Percentiles rank a stretch among this genome's conserved stretches.
Evolutionary conservation across 2,797 vertebrate genomes (phyloP).

Genomic region (Mormyrus hasselquistii): DNA sequence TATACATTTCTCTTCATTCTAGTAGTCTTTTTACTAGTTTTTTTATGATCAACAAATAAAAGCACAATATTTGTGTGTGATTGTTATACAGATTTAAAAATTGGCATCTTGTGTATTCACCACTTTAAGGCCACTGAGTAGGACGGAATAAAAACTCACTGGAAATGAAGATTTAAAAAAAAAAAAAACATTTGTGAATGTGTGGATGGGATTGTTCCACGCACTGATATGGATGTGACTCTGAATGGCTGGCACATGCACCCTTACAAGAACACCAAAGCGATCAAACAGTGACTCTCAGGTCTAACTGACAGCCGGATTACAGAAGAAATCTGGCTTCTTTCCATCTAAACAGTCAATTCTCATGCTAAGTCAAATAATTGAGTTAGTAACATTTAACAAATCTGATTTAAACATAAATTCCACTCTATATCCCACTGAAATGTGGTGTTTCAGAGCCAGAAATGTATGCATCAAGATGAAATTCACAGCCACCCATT

Average conservation of each 20-base stretch:
- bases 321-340: not conserved
- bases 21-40: not conserved
- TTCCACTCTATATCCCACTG: not conserved
- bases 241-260: not conserved
- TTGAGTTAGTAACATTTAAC: not conserved
- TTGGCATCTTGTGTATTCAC: not conserved
- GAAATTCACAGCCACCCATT: not conserved
- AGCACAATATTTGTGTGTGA: not conserved
- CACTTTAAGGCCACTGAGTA: not conserved
- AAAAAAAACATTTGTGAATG: not conserved
- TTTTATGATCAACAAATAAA: not conserved
- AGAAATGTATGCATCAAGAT: not conserved
- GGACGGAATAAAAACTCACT: not conserved
- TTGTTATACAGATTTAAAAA: not conserved
- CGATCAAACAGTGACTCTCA: not conserved
- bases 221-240: not conserved
- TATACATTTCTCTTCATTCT: not conserved
- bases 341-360: not conserved
- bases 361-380: not conserved
- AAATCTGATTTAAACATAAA: not conserved
- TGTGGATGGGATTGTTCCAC: not conserved
- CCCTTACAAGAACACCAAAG: not conserved
- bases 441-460: not conserved
- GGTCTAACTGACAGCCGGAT: not conserved
- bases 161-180: not conserved